phyloP scores from a whole-genome alignment of 2,113 vertebrate species.

The Sceloporus tristichus region DNA sequence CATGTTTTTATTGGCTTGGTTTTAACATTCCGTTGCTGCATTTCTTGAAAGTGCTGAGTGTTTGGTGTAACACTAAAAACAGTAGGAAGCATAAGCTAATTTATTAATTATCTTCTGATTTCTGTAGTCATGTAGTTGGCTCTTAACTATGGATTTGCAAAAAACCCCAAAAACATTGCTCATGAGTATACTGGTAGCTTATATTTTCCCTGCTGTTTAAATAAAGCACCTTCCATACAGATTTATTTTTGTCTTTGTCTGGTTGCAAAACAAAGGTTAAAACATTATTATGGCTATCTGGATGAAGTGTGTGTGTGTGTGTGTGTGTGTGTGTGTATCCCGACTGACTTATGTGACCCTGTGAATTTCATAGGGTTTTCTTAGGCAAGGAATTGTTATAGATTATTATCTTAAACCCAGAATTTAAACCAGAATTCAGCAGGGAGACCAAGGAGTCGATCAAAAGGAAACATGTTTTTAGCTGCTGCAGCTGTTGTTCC shows the following conservation, averaged over 20 bases:
- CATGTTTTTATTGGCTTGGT: slow-evolving; percentile 12
- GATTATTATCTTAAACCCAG: no score
- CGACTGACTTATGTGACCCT: no score
- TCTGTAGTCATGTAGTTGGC: background rate
- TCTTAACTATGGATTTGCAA: slow-evolving; percentile 37
- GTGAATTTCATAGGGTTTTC: no score
- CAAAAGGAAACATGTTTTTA: no score
- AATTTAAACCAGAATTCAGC: no score
- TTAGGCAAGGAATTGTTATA: no score
- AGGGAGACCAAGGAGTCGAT: no score
- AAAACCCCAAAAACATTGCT: background rate
- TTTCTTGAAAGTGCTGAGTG: slow-evolving; percentile 4
- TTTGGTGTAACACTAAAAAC: slow-evolving; percentile 28
- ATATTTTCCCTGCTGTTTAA: slow-evolving; percentile 37
- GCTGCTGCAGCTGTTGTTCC: no score
- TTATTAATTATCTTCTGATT: background rate
- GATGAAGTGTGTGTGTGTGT: no score
- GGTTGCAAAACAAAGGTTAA: background rate
- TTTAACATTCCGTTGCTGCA: background rate
- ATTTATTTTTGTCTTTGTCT: slow-evolving; percentile 1
- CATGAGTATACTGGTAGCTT: slow-evolving; percentile 15
- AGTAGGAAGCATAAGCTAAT: background rate
- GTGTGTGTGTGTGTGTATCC: no score
- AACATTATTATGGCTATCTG: background rate
- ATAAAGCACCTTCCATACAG: slow-evolving; percentile 55